Evolutionary conservation across 1,140 invertebrate genomes (phyloP).

Genomic region (Heliconius congener): DNA sequence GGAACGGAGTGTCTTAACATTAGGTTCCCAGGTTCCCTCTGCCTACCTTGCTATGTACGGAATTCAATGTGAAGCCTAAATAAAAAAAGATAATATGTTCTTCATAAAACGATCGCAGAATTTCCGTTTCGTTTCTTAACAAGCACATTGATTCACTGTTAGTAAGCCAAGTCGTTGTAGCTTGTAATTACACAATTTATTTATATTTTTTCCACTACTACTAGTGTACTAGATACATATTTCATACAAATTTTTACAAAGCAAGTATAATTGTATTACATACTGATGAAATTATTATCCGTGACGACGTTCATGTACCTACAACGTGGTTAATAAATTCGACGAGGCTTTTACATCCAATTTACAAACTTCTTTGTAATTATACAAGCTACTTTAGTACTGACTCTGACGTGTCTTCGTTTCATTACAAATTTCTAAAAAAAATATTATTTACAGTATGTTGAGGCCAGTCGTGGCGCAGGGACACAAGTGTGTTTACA

Average conservation of each 20-base stretch:
- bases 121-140: background rate
- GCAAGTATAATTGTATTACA: background rate
- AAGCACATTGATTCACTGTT: background rate
- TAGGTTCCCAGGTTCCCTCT: too few relatives aligned
- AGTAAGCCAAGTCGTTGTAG: background rate
- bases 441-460: background rate
- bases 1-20: too few relatives aligned
- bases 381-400: background rate
- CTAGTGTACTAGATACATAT: background rate
- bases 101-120: too few relatives aligned
- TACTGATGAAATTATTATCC: background rate
- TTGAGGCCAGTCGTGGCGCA: background rate
- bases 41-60: too few relatives aligned
- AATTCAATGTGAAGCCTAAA: too few relatives aligned
- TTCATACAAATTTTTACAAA: background rate
- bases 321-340: background rate
- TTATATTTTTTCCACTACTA: background rate
- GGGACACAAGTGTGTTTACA: background rate
- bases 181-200: background rate
- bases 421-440: background rate
- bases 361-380: slow-evolving; percentile 1
- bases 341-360: slow-evolving; percentile 6
- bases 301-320: background rate
- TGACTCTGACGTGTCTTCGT: background rate
- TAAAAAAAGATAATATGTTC: too few relatives aligned